Conservation (phyloP, 2,888 invertebrate genomes). For the Pseudanteris insignis region DNA sequence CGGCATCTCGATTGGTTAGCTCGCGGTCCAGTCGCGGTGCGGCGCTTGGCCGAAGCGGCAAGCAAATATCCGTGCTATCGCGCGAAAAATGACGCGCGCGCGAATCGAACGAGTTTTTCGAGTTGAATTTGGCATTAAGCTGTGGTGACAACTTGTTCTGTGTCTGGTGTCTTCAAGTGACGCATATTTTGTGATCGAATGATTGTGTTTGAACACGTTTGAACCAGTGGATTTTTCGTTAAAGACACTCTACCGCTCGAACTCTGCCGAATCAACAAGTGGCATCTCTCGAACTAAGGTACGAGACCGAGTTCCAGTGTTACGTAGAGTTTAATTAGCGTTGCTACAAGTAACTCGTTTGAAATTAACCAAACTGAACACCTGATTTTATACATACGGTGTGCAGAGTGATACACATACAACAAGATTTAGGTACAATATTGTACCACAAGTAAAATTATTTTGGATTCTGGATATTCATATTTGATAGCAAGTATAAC, state of each 20-base stretch:
- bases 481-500: too few relatives aligned
- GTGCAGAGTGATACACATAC: too few relatives aligned
- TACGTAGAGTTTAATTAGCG: too few relatives aligned
- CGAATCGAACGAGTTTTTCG: constrained; percentile 4
- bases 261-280: constrained; percentile 59
- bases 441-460: too few relatives aligned
- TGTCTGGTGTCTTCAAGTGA: constrained; percentile 16
- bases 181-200: constrained; percentile 7
- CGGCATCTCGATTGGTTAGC: constrained; percentile 36
- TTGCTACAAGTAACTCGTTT: too few relatives aligned
- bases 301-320: constrained; percentile 16
- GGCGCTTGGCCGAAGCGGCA: constrained; percentile 41
- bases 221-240: constrained; percentile 16
- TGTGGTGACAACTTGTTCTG: constrained; percentile 15
- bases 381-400: too few relatives aligned
- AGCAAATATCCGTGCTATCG: constrained; percentile 41
- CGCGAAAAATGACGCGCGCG: constrained; percentile 56
- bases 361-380: too few relatives aligned
- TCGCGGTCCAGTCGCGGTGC: constrained; percentile 47
- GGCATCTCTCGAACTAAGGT: constrained; percentile 57
- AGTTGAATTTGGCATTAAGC: constrained; percentile 56
- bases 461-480: too few relatives aligned
- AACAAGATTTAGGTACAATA: too few relatives aligned
- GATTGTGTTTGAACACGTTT: constrained; percentile 9
- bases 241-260: neutral